These are phyloP conservation scores for Chydorus sphaericus DNA, from an alignment of 2,888 invertebrate species.

Conservation along the genomic window DNA sequence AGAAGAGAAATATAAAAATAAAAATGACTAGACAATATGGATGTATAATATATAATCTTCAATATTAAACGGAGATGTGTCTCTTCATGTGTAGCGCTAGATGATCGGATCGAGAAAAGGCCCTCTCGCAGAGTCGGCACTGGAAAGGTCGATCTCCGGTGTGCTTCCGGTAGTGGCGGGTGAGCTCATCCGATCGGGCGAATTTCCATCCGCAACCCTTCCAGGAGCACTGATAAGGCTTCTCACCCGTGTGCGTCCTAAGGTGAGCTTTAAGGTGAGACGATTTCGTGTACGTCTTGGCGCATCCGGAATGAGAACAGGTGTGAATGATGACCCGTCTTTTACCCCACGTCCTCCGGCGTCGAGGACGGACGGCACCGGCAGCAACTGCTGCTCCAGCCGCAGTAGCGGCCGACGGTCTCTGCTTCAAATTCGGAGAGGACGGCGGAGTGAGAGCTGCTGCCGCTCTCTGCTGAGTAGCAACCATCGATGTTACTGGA, in stretches of 20 bases:
- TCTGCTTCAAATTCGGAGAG: conserved; percentile 30
- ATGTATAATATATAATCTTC: too few relatives aligned
- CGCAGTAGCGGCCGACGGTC: conserved; percentile 6
- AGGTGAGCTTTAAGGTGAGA: conserved; percentile 42
- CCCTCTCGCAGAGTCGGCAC: conserved; percentile 43
- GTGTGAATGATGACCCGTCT: conserved; percentile 33
- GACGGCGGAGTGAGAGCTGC: conserved; percentile 36
- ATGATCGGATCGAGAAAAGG: conserved; percentile 45
- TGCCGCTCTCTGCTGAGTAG: not conserved
- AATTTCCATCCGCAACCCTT: conserved; percentile 43
- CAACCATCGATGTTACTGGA: not conserved
- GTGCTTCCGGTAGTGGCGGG: conserved; percentile 38
- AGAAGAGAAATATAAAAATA: not conserved
- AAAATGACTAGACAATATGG: too few relatives aligned
- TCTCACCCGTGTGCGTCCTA: conserved; percentile 39
- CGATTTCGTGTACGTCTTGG: conserved; percentile 41
- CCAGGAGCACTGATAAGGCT: conserved; percentile 43
- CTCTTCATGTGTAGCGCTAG: conserved; percentile 45
- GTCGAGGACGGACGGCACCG: conserved; percentile 9
- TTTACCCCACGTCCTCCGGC: conserved; percentile 34
- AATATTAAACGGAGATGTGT: conserved; percentile 30
- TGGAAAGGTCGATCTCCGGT: conserved; percentile 43
- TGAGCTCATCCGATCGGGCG: conserved; percentile 41
- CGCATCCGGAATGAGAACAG: conserved; percentile 36
- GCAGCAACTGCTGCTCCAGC: conserved; percentile 1